A percentile compares a stretch with the other conserved stretches of the same genome.
These are phyloP conservation scores for Salmo trutta DNA, from an alignment of 2,797 vertebrate genomes.

Conservation along the genomic window DNA sequence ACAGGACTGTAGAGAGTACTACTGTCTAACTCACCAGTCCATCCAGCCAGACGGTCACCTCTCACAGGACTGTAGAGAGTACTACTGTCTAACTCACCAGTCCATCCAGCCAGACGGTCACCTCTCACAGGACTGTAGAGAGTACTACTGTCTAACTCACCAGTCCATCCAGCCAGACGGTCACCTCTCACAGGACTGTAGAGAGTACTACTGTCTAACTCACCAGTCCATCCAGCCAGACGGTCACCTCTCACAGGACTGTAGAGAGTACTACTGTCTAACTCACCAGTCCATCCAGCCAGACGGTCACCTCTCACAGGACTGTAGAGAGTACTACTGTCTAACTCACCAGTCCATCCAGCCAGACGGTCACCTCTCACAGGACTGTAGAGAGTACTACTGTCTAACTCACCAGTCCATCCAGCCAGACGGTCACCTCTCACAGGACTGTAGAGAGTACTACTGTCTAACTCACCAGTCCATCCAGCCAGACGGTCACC, in stretches of 20 bases:
- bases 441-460: slow-evolving; percentile 57
- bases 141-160: slow-evolving; percentile 67
- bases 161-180: slow-evolving; percentile 96
- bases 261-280: not conserved
- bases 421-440: slow-evolving; percentile 87
- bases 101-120: too few species aligned
- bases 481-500: slow-evolving; percentile 87
- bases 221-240: slow-evolving; percentile 84
- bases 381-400: too few species aligned
- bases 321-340: not conserved
- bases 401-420: slow-evolving; percentile 71
- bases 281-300: too few species aligned
- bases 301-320: not conserved
- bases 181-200: too few species aligned
- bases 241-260: slow-evolving; percentile 83
- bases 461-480: slow-evolving; percentile 82
- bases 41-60: too few species aligned
- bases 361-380: too few species aligned
- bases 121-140: not conserved
- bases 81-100: too few species aligned
- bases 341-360: slow-evolving; percentile 90
- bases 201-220: too few species aligned
- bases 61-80: too few species aligned
- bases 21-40: too few species aligned
- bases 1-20: too few species aligned